Base-by-base conservation (phyloP, 1,140 invertebrate genomes). In the Drosophila cardini region DNA sequence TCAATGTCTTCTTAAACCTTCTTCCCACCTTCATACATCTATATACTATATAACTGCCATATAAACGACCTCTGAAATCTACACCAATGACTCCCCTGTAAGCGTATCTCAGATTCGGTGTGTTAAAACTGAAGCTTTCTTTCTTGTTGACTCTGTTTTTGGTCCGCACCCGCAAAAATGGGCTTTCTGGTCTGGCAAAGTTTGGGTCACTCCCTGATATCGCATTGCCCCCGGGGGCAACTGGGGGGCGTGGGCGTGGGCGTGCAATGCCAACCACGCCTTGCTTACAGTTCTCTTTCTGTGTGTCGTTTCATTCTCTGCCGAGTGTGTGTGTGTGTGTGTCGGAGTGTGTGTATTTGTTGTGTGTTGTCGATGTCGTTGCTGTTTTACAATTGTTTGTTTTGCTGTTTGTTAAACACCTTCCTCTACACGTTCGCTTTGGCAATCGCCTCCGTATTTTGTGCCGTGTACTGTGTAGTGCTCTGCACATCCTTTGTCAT, bases 341-440 rank as follows among this genome's bases (percentile, higher is more conserved):
- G 11, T 7, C 26, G n/a, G 6, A 36, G 11, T 61, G 13, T 55
- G 36, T 69, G 53, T 48, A 42, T 77, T 67, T 72, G 80, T 56
- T 48, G 65, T 46, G 30, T 34, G 52, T 57, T 72, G 53, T 42
- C 46, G 71, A 61, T 79, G 61, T 68, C 50, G 63, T 79, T 73
- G 74, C 70, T 85, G 82, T 85, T 84, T 85, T 85, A 85, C 82
- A 85, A 85, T 85, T 87, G 84, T 87, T 89, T 87, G 85, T 87
- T 90, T 90, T 72, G 86, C 78, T 90, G 87, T 90, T 90, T 90
- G 87, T 90, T 90, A 90, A 90, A 90, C 87, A 90, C 87, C 87
- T 90, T 90, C 87, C 79, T 70, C 82, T 90, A 90, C 87, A 90
- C 81, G 76, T 89, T 80, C 67, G 69, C 53, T 26, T 62, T 43